Base-by-base conservation (phyloP, 2,888 invertebrate species). In the Cylindroiulus punctatus region DNA sequence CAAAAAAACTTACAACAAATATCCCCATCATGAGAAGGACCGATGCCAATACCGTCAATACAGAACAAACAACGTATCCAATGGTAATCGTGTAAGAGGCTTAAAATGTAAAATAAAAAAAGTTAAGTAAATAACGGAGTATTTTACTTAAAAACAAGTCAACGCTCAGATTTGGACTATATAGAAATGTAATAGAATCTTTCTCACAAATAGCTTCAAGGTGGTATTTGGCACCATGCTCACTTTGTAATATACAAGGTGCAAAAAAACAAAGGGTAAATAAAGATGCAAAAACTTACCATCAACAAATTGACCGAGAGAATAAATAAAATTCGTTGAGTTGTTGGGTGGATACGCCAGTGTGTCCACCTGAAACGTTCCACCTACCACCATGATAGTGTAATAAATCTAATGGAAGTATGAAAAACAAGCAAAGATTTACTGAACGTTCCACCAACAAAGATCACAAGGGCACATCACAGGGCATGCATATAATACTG, bases 361-460 rank as follows among this genome's bases (percentile, higher is more conserved):
- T 26, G 32, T 32, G 26, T 84, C 84, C 26, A 40, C 84, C 1
- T 84, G 84, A 26, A 84, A n/a, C 40, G 84, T 84, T 40, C 40
- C 84, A 84, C 84, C 84, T 1, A 84, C 84, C 4, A 84, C 40
- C 84, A 84, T 42, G 26, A 84, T 42, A 14, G 84, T 42, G 44
- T 84, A 42, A 84, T 84, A 84, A 26, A 84, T 42, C 84, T 84
- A 26, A 52, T 22, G n/a, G 42, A 84, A 40, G 42, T 83, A 83
- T 32, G n/a, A 83, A 10, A 12, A 83, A 65, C 4, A 76, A 12
- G 22, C 14, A 44, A 44, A 44, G 14, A 44, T 44, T 44, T 8
- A 44, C 14, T 44, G 10, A 44, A 44, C 44, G 1, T 12, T 44
- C n/a, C n/a, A n/a, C n/a, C n/a, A n/a, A n/a, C n/a, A n/a, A n/a